phyloP scores from a whole-genome alignment of 2,113 vertebrate species.

The Ia io region DNA sequence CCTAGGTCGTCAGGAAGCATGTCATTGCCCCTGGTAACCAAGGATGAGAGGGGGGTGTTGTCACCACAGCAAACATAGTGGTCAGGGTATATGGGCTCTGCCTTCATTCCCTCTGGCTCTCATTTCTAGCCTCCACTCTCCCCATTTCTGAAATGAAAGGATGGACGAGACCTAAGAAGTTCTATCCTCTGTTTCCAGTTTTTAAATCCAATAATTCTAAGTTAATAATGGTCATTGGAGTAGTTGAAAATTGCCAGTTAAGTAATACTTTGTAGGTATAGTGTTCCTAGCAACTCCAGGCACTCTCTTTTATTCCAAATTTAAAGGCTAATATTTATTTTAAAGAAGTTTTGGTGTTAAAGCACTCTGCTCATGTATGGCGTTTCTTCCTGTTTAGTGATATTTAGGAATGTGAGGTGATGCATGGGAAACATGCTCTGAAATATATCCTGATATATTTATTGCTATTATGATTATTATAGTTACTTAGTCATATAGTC shows the following conservation, averaged over 20 bases:
- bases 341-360: not conserved
- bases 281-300: not conserved
- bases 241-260: not conserved
- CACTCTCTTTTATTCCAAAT: not conserved
- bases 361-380: not conserved
- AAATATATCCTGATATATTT: not conserved
- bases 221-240: not conserved
- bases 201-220: not conserved
- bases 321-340: not conserved
- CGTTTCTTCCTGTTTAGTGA: not conserved
- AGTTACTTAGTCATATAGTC: not conserved
- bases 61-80: too few relatives aligned
- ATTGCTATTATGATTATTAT: not conserved
- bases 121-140: not conserved
- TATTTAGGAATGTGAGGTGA: not conserved
- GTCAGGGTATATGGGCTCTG: not conserved
- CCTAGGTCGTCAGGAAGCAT: accelerated
- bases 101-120: not conserved
- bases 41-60: accelerated
- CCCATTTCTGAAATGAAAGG: not conserved
- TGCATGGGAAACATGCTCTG: too few relatives aligned
- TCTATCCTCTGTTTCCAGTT: not conserved
- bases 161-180: not conserved
- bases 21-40: accelerated
- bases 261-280: not conserved